Base-by-base conservation (phyloP, 2,888 invertebrate species). In the Synanthedon andrenaeformis region DNA sequence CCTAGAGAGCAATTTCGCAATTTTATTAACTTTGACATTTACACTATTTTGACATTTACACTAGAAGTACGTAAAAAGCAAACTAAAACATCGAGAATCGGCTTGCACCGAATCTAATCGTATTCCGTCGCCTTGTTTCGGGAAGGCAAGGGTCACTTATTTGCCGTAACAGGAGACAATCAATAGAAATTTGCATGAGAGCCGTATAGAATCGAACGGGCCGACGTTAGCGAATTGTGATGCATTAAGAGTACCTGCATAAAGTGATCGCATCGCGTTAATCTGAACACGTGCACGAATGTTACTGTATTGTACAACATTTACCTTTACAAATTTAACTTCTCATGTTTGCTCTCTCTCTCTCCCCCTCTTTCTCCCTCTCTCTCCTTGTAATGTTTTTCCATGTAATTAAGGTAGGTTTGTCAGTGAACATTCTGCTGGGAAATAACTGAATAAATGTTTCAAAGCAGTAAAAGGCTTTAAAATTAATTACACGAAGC, bases 171-270 rank as follows among this genome's bases (percentile, higher is more conserved):
- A 73, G 74, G 69, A 70, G 76, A 82, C 80, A 76, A 81, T 82
- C 80, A 79, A 77, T 74, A 76, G 67, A 69, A 70, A 82, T 82
- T 83, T 82, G 80, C 81, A 82, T 82, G 76, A 68, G 76, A 79
- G 75, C 74, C 67, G 74, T 74, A 79, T 80, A 79, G 79, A 78
- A 79, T 81, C 72, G 80, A 79, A 76, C 74, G 72, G 66, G 67
- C 66, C 71, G 69, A 68, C 70, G 71, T 72, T 72, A 67, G 62
- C 60, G 66, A 65, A 61, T 67, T 64, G 65, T 74, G 67, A 72
- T 67, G 68, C 66, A 62, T 59, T 59, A 62, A 58, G 61, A 57
- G 10, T 35, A 10, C 35, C 35, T 35, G 35, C 35, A 23, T 23
- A 10, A 35, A 35, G 35, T 35, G 23, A 35, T 35, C 35, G 10